Percentiles rank a stretch among this genome's conserved stretches.
Conservation (phyloP, 2,888 invertebrate species). For the Creontiades dilutus region DNA sequence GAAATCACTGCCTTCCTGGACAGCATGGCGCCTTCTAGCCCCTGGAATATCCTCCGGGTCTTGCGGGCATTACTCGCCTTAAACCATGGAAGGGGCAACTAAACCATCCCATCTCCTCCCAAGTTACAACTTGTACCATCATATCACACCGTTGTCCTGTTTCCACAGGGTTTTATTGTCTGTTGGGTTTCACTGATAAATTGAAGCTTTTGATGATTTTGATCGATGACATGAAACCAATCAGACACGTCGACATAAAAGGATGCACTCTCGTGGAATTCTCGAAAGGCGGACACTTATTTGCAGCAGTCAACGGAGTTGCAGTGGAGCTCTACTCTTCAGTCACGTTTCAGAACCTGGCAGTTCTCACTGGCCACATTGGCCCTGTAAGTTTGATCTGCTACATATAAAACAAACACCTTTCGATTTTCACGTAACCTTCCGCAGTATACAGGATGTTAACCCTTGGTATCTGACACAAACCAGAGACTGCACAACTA, state of each 20-base stretch:
- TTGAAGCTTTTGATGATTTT: conserved; percentile 91
- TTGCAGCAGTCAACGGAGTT: conserved; percentile 92
- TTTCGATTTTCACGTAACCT: too few species aligned
- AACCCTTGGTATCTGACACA: too few species aligned
- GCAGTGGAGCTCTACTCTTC: conserved; percentile 92
- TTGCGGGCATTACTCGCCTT: too few species aligned
- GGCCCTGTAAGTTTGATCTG: conserved; percentile 81
- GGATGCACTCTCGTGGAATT: conserved; percentile 89
- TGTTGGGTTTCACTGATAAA: conserved; percentile 95
- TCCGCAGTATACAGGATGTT: too few species aligned
- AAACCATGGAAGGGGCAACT: too few species aligned
- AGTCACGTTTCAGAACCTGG: conserved; percentile 87
- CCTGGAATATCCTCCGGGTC: too few species aligned
- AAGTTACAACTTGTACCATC: too few species aligned
- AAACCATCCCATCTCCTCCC: too few species aligned
- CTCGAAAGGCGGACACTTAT: conserved; percentile 92
- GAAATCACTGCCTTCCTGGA: too few species aligned
- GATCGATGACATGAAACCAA: conserved; percentile 88
- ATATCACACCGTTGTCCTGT: neutral
- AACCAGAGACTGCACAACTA: too few species aligned
- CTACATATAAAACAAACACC: too few species aligned
- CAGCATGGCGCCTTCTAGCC: too few species aligned
- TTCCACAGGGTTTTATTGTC: conserved; percentile 86
- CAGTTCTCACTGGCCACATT: conserved; percentile 89
- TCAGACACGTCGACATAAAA: conserved; percentile 86